Base-by-base conservation (phyloP, 2,888 invertebrate species). In the Brenthis hecate region DNA sequence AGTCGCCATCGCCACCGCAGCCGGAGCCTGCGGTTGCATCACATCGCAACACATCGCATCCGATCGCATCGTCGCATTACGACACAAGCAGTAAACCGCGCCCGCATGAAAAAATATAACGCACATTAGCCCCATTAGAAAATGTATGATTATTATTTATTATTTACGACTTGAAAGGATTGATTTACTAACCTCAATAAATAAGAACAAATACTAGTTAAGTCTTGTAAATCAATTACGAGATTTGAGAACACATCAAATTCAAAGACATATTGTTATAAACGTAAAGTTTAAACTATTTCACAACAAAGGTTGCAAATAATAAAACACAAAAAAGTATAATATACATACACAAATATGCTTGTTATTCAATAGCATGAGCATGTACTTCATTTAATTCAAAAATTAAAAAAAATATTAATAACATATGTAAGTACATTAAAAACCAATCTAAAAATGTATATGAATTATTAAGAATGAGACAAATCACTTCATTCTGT, bases 1-100 rank as follows among this genome's bases (percentile, higher is more conserved):
- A 99, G 94, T 99, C 99, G 74, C 99, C 99, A 94, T 99, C 99
- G 83, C 96, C 96, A 81, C 96, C 96, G 85, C 96, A 96, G 86
- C 96, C 96, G 82, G 96, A 96, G 86, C 96, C 95, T 94, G 94
- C 85, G 75, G 68, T 66, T 64, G 72, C 63, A 65, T 56, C 63
- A 69, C 13, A 54, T 72, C 56, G 73, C 23, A 68, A 66, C 65
- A 72, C 50, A 74, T 73, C 67, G 72, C 70, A 70, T 71, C 64
- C 72, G 58, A 69, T 55, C 58, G 73, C 19, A 56, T 70, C 61
- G 71, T 13, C 67, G 74, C 32, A 73, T 71, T 70, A 74, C 70
- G 72, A 69, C 74, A 77, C 77, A 76, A 56, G 68, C 77, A 70
- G 54, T 68, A 66, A 72, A 72, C 69, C 67, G 72, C 72, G 62